Conservation (phyloP, 1,140 invertebrate species). For the Lutraria rhynchaena region DNA sequence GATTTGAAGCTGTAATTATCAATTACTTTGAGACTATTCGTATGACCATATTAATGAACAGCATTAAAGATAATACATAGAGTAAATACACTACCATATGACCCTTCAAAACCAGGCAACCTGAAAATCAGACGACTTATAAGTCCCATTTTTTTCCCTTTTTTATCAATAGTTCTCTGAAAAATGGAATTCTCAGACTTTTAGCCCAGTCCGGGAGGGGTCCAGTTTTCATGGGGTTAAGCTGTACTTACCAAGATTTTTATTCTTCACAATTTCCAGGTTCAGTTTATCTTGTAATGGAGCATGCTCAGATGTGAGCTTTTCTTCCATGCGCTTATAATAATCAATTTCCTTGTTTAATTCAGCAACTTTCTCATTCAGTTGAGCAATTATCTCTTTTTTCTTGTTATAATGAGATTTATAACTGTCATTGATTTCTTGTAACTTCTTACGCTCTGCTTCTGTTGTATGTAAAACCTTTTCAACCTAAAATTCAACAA, state of each 20-base stretch:
- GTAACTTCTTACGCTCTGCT: slow-evolving; percentile 51
- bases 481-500: slow-evolving; percentile 44
- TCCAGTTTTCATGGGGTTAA: not conserved
- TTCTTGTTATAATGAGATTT: slow-evolving; percentile 65
- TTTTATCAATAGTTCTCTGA: not conserved
- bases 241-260: slow-evolving; percentile 62
- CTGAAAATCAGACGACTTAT: too few species aligned
- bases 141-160: too few species aligned
- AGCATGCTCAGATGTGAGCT: slow-evolving; percentile 19
- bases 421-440: slow-evolving; percentile 59
- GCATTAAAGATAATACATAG: too few species aligned
- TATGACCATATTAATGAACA: too few species aligned
- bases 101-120: too few species aligned
- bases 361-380: not conserved
- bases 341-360: slow-evolving; percentile 23
- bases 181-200: too few species aligned
- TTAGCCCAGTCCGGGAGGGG: too few species aligned
- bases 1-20: too few species aligned
- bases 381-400: slow-evolving; percentile 56
- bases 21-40: too few species aligned
- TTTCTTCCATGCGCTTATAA: slow-evolving; percentile 37
- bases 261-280: slow-evolving; percentile 61
- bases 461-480: slow-evolving; percentile 43
- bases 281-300: slow-evolving; percentile 55
- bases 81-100: too few species aligned